phyloP scores from a whole-genome alignment of 2,888 invertebrate genomes.

The Argyra leucocephala region DNA sequence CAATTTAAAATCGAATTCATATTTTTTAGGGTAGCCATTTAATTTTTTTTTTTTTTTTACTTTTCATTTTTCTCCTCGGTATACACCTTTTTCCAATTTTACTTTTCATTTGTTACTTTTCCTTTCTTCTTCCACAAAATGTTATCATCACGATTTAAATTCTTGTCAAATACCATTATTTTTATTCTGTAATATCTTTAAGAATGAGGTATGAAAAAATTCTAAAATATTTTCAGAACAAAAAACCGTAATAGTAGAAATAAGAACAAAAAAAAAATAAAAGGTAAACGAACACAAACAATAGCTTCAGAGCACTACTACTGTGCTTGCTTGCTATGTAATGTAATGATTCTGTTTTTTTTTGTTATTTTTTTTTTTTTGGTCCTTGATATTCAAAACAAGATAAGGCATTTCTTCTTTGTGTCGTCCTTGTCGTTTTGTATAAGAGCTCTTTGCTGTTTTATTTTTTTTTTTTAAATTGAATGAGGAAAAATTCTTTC shows the following conservation, averaged over 20 bases:
- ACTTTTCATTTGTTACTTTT: no score
- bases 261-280: no score
- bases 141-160: neutral
- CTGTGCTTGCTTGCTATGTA: no score
- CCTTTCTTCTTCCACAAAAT: no score
- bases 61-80: no score
- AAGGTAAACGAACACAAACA: conserved; percentile 3
- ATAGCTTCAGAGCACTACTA: neutral
- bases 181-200: neutral
- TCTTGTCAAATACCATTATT: neutral
- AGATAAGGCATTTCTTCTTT: neutral
- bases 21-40: no score
- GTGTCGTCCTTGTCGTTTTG: no score
- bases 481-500: neutral
- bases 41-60: no score
- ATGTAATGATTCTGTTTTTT: neutral
- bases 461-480: neutral
- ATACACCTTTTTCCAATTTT: no score
- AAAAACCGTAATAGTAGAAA: neutral
- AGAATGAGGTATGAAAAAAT: no score
- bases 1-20: no score
- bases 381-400: neutral
- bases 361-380: neutral
- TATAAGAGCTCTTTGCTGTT: neutral
- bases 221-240: neutral